Percentiles rank a stretch among this genome's conserved stretches.
Evolutionary conservation across 2,797 vertebrate species (phyloP).

Genomic region (Danio tinwini): DNA sequence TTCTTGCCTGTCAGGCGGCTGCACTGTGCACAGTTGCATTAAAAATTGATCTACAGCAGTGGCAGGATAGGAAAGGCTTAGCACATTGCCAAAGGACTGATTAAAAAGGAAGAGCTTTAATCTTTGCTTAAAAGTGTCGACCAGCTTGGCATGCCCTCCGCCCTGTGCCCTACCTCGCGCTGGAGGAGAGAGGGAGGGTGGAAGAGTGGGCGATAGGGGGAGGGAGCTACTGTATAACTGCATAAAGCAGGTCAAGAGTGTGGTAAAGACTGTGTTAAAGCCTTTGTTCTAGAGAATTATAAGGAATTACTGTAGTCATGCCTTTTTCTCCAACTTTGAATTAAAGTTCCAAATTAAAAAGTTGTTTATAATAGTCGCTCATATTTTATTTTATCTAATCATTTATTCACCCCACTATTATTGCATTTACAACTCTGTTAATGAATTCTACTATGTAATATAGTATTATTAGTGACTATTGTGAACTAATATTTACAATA

Average conservation of each 20-base stretch:
- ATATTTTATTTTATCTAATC: background rate
- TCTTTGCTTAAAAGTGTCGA: slow-evolving; percentile 86
- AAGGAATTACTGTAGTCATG: background rate
- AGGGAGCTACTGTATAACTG: slow-evolving; percentile 63
- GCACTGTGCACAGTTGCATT: slow-evolving; percentile 78
- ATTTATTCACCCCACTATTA: background rate
- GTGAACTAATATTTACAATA: too few relatives aligned
- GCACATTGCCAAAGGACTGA: slow-evolving; percentile 84
- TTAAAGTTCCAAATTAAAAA: background rate
- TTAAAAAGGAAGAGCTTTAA: slow-evolving; percentile 87
- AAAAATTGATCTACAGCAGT: slow-evolving; percentile 83
- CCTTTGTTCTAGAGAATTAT: slow-evolving; percentile 3
- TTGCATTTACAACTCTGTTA: too few relatives aligned
- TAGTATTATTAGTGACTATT: too few relatives aligned
- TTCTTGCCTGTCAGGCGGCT: slow-evolving; percentile 81
- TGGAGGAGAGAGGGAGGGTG: slow-evolving; percentile 69
- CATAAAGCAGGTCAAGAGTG: slow-evolving; percentile 31
- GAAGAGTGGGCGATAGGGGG: slow-evolving; percentile 74
- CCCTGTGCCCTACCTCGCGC: slow-evolving; percentile 72
- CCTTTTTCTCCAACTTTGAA: background rate
- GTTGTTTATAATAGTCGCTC: too few relatives aligned
- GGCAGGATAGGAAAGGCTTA: slow-evolving; percentile 80
- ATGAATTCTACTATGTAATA: too few relatives aligned
- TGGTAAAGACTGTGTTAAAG: background rate
- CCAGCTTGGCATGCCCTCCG: slow-evolving; percentile 77